These are phyloP conservation scores for Cheilosia vulpina DNA, from an alignment of 2,888 invertebrate genomes.

Conservation along the genomic window DNA sequence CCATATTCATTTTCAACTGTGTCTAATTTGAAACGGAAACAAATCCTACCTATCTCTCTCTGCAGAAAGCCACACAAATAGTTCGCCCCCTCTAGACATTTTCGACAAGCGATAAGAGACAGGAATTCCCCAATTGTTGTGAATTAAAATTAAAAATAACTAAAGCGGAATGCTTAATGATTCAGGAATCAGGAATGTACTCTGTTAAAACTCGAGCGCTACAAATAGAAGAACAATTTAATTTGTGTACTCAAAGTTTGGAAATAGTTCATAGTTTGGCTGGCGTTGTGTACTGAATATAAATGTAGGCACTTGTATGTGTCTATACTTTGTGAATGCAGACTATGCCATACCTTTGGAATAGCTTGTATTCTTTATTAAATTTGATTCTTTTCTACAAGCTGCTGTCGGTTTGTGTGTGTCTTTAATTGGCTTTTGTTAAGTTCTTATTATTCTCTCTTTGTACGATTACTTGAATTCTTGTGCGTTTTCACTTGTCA, in stretches of 20 bases:
- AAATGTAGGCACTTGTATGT: not conserved
- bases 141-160: slow-evolving; percentile 24
- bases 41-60: not conserved
- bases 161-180: slow-evolving; percentile 20
- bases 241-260: slow-evolving; percentile 1
- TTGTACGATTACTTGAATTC: not conserved
- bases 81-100: not conserved
- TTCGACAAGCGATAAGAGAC: slow-evolving; percentile 1
- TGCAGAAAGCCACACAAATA: not conserved
- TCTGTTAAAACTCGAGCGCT: slow-evolving; percentile 4
- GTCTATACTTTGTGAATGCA: not conserved
- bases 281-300: not conserved
- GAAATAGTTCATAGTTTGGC: not conserved
- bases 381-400: not conserved
- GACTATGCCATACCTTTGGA: not conserved
- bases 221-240: slow-evolving; percentile 2
- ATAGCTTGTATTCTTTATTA: not conserved
- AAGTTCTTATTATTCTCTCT: not conserved
- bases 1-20: slow-evolving; percentile 5
- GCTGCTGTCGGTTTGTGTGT: not conserved
- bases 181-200: slow-evolving; percentile 24
- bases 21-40: slow-evolving; percentile 50
- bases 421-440: not conserved
- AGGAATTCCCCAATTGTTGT: slow-evolving; percentile 15
- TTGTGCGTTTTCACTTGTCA: too few relatives aligned